Base-by-base conservation (phyloP, 2,888 invertebrate species). In the Plebejus argus region DNA sequence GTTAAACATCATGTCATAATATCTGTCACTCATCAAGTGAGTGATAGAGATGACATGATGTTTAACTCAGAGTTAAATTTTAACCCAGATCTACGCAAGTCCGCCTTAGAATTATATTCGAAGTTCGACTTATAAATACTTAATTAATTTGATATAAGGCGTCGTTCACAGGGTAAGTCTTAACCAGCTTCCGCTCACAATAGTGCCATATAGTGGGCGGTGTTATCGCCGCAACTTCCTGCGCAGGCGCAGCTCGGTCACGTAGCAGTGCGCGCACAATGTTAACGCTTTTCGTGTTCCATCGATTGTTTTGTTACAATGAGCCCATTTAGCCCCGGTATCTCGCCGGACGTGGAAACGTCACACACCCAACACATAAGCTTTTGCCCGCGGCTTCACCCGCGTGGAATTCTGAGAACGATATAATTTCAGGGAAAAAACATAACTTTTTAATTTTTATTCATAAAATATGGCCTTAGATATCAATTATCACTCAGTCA, bases 161-260 rank as follows among this genome's bases (percentile, higher is more conserved):
- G 61, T 23, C 61, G 23, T 61, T 61, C 61, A 23, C 20, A 20
- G 23, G 12, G 10, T 61, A 23, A 12, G 61, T 8, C 58, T 58
- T 58, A 58, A 58, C 78, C 70, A 79, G 79, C 79, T 81, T 79
- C 80, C 79, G 79, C 77, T 72, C 45, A 79, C 79, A 80, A 81
- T 81, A 78, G 82, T 76, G 79, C 78, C 79, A 78, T 76, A 81
- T 82, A 77, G 35, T 45, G 71, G 77, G 70, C 56, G 81, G 71
- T 80, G 82, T 83, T 85, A 85, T 85, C 85, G 83, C 49, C 72
- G 77, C 72, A 78, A 81, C 81, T 84, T 84, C 84, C 84, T 83
- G 81, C 78, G 81, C 76, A 45, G 76, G 77, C 76, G 76, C 76
- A 76, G 79, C 78, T 79, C 80, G 79, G 84, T 83, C 84, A 84